Evolutionary conservation across 2,113 vertebrate genomes (phyloP), one percentile per base, ranked within the genome.

Genomic region (Bungarus multicinctus): DNA sequence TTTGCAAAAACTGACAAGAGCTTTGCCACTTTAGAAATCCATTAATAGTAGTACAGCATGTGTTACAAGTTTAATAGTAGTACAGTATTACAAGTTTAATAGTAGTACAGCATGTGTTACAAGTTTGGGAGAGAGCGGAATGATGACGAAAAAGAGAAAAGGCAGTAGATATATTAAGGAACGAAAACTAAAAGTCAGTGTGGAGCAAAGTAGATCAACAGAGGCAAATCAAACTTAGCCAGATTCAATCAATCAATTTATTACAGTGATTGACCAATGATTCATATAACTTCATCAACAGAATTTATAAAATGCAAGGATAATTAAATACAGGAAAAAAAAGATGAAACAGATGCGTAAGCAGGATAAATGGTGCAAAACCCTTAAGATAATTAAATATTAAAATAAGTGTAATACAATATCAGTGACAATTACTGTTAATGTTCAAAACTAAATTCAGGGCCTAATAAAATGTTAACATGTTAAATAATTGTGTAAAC

Each of bases 1-100:
- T 57, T 60, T 85, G 53, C 27, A 89, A 69, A 50, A 85, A 22
- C 43, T 89, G 92, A 34, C 23, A 39, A 58, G 53, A 14, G 39
- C 5, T 92, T 89, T 58, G 64, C 87, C 91, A 89, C 91, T 92
- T 92, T 57, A 45, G 60, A 57, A 58, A 92, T 85, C 87, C 87
- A 89, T 92, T 92, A 89, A 92, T 92, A 92, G 88, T 89, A 89
- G 39, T 92, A 30, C 47, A 88, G 58, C 57, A 69, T 88, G 91
- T 92, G 91, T 88, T 88, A 69, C 34, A 88, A 69, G 12, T 88
- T 4, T 86, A 89, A 92, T 92, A 92, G 91, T 81, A 88, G 50
- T 92, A 43, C 50, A 52, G 50, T 11, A 52, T 69, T 88, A 69
- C 23, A 74, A 69, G 12, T 88, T 89, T 89, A 89, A 92, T 92